A percentile compares a stretch with the other conserved stretches of the same genome.
Conservation (phyloP, 2,888 invertebrate species). For the Priapulus caudatus region DNA sequence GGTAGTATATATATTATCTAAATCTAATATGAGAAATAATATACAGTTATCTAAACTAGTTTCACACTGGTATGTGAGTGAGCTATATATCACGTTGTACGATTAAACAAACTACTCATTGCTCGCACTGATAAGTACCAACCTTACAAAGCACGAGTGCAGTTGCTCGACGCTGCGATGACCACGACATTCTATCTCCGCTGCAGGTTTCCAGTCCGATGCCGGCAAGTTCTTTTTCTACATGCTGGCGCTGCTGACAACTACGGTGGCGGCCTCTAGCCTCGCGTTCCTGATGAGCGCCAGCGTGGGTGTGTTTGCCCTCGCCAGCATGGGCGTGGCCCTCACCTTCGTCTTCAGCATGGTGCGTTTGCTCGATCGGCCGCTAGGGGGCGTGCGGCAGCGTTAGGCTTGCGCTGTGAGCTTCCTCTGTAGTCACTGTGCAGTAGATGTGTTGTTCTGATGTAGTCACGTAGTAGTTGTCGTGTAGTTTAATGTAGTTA, state of each 20-base stretch:
- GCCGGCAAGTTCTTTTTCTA: constrained; percentile 33
- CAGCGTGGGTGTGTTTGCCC: constrained; percentile 30
- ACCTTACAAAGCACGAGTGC: too few species aligned
- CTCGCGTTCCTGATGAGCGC: constrained; percentile 35
- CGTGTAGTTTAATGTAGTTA: constrained; percentile 4
- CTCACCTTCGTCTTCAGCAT: constrained; percentile 37
- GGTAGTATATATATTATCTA: too few species aligned
- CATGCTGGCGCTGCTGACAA: constrained; percentile 29
- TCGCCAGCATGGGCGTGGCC: constrained; percentile 34
- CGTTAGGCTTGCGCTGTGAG: too few species aligned
- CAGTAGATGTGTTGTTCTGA: neutral
- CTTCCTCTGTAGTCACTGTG: neutral
- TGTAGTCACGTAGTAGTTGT: neutral
- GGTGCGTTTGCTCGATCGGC: too few species aligned
- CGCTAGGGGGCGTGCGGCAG: neutral
- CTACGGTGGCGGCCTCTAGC: constrained; percentile 33
- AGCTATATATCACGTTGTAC: too few species aligned
- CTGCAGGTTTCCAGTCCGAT: constrained; percentile 27
- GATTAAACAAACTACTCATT: too few species aligned
- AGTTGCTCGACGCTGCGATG: too few species aligned
- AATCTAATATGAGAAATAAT: too few species aligned
- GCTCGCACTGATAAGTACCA: too few species aligned
- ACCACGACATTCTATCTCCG: neutral
- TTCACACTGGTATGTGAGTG: too few species aligned
- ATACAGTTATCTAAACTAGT: too few species aligned